A percentile compares a stretch with the other conserved stretches of the same genome.
Conservation (phyloP, 1,140 invertebrate genomes). For the Whitmania pigra region DNA sequence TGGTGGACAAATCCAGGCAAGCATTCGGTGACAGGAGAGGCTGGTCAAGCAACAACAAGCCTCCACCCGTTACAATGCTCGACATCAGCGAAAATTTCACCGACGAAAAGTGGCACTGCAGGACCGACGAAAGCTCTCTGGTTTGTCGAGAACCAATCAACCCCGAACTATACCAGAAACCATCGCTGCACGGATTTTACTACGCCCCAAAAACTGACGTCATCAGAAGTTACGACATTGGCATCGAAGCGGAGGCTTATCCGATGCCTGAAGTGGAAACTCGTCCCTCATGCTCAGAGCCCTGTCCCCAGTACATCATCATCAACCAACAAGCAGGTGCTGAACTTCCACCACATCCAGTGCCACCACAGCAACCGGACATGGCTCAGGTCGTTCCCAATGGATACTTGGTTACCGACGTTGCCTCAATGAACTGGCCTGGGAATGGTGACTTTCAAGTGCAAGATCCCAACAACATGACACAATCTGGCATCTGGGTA, state of each 20-base stretch:
- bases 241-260: not conserved
- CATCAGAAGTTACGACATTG: not conserved
- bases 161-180: constrained; percentile 2
- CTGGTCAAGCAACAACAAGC: constrained; percentile 1
- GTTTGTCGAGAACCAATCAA: not conserved
- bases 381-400: too few relatives aligned
- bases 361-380: too few relatives aligned
- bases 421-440: too few relatives aligned
- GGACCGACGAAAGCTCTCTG: not conserved
- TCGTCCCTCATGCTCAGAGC: too few relatives aligned
- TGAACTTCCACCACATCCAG: too few relatives aligned
- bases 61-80: not conserved
- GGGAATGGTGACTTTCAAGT: too few relatives aligned
- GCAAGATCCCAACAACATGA: too few relatives aligned
- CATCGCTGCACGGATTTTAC: not conserved
- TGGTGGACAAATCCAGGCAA: not conserved
- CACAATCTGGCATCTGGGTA: too few relatives aligned
- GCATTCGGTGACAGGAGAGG: not conserved
- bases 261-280: not conserved
- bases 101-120: not conserved
- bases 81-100: not conserved
- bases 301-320: too few relatives aligned
- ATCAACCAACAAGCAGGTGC: too few relatives aligned
- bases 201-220: not conserved
- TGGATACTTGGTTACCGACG: too few relatives aligned